Conservation (phyloP, 2,113 vertebrate species). For the Hymenochirus boettgeri region DNA sequence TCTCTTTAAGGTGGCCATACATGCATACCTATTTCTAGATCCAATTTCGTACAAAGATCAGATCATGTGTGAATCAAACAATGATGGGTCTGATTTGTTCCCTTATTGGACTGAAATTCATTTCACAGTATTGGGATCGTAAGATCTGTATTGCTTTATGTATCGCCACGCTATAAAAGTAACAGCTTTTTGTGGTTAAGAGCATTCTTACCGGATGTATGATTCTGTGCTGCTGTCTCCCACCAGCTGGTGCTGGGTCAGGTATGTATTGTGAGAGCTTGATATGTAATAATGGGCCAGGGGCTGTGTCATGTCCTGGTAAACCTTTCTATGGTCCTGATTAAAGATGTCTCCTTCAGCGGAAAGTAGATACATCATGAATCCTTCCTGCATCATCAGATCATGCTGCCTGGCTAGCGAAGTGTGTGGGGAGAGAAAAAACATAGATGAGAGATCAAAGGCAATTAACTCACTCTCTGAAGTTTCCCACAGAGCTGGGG, state of each 20-base stretch:
- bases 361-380: constrained; percentile 92
- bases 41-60: no score
- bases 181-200: no score
- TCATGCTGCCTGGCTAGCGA: constrained; percentile 75
- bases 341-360: constrained; percentile 78
- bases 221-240: constrained; percentile 91
- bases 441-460: background rate
- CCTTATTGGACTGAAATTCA: no score
- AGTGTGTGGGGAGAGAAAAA: background rate
- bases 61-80: no score
- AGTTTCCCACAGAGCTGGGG: no score
- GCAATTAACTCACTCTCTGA: no score
- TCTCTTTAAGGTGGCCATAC: no score
- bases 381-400: constrained; percentile 88
- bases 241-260: constrained; percentile 86
- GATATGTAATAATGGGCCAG: constrained; percentile 92
- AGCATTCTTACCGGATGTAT: constrained; percentile 75
- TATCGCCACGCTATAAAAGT: no score
- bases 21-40: no score
- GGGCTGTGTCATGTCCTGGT: constrained; percentile 88
- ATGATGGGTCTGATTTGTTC: no score
- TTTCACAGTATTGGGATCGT: no score
- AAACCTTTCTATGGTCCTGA: constrained; percentile 66
- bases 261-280: constrained; percentile 93
- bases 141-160: no score